Base-by-base conservation (phyloP, 2,113 vertebrate species). In the Miniopterus natalensis region DNA sequence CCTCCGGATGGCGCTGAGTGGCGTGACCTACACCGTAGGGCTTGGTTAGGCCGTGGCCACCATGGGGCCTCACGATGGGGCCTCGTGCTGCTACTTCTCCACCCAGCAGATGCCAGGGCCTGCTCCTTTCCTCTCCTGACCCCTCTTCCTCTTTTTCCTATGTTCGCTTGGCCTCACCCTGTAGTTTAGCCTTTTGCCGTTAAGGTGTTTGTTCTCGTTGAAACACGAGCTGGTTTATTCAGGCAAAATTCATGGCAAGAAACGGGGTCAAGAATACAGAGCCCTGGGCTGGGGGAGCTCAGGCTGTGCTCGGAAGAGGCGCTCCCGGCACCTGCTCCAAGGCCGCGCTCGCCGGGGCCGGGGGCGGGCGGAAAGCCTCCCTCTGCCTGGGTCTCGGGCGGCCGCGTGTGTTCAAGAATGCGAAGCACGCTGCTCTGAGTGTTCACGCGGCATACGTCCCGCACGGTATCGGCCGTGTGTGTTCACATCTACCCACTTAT, bases 391-490 rank as follows among this genome's bases (percentile, higher is more conserved):
- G 36, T 36, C 36, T 36, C 36, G 36, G 36, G 36, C 36, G 23
- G 70, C 81, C 11, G 90, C 51, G 42, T 42, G 42, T 47, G 77
- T 65, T 94, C 68, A 90, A 55, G 95, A 94, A 98, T 96, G 96
- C 96, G 84, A 80, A 97, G 85, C 90, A 86, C 92, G 71, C 31
- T 51, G 81, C 83, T 96, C 23, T 97, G 93, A 96, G 90, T 95
- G 95, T 96, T 97, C 96, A 96, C 88, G 31, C 49, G 95, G 94
- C 97, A 94, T 97, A 95, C 97, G 97, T 97, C 94, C 94, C 86
- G 36, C 45, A 74, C 59, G 89, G 61, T 95, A 83, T 94, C 88
- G 92, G 86, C 96, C 92, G 84, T 95, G 92, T 57, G 49, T 97
- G 91, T 97, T 97, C 96, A 96, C 70, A 84, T 89, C 96, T 97